Percentiles rank a stretch among this genome's conserved stretches.
Conservation (phyloP, 2,113 vertebrate species). For the Vulpes ferrilata region DNA sequence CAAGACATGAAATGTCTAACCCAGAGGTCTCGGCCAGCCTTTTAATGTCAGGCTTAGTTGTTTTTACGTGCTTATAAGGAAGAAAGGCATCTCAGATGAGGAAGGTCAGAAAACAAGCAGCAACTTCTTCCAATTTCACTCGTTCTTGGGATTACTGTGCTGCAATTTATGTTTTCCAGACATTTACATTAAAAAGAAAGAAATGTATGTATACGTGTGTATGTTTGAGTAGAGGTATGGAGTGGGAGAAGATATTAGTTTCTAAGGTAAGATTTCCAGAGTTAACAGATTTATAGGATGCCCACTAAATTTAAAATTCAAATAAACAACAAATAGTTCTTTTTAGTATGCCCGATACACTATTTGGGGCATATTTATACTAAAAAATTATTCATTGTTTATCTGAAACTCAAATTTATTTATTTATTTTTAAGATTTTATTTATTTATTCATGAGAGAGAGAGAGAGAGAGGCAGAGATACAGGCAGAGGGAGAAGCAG, state of each 20-base stretch:
- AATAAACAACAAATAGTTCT: background rate
- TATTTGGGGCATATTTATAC: background rate
- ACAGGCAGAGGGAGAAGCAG: too few species aligned
- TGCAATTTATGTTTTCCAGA: background rate
- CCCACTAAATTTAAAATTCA: conserved; percentile 36
- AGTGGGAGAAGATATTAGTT: background rate
- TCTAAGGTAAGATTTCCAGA: background rate
- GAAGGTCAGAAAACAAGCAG: background rate
- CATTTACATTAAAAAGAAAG: conserved; percentile 49
- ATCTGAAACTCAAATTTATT: conserved; percentile 22
- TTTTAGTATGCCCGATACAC: background rate
- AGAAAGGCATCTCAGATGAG: background rate
- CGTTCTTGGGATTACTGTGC: conserved; percentile 2
- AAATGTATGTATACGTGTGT: background rate
- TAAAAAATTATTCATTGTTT: conserved; percentile 31
- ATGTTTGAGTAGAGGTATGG: background rate
- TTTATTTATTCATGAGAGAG: too few species aligned
- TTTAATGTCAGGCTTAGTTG: background rate
- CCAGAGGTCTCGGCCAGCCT: background rate
- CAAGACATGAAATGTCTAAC: background rate
- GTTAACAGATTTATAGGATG: background rate
- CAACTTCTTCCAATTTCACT: background rate
- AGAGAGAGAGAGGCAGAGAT: too few species aligned
- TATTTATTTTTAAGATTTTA: too few species aligned
- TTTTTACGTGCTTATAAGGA: background rate